Evolutionary conservation across 2,888 invertebrate species (phyloP), one percentile per base, ranked within the genome.

Genomic region (Drosophila emarginata): DNA sequence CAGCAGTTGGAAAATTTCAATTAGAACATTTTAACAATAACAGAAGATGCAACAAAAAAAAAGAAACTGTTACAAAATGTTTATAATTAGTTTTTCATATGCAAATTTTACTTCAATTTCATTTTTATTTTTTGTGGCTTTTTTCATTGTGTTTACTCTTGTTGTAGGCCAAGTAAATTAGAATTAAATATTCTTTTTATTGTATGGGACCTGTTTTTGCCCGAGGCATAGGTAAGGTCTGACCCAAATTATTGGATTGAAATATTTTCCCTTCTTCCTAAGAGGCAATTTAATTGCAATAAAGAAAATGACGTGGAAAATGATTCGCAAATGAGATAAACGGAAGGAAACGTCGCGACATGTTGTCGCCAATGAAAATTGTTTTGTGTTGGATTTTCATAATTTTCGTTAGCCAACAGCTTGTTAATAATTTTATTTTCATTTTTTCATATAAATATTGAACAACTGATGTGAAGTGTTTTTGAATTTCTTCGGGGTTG

Each of bases 11-110:
- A 61, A 77, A 80, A 81, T 87, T 88, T 84, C 79, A 87, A 88
- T 88, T 86, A 84, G 76, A 72, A 51, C 21, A 50, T 21, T 40
- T 40, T 26, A 18, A 21, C 28, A 50, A 15, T 12, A 11, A 32
- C 11, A 32, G 11, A 32, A 11, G 32, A 32, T 9, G 11, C 1
- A 59, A 18, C 65, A 37, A 53, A 52, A 59, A 18, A 67, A 37
- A 53, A 52, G 59, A 76, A 74, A 77, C 58, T 78, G 78, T 67
- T 82, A 71, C 80, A 74, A 79, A 88, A 77, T 84, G 68, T 68
- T 77, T 76, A 65, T 87, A 88, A 86, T 86, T 86, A 88, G 84
- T 74, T 87, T 81, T 75, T 66, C 62, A 57, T 78, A 88, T 88
- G 85, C 85, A 88, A 84, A 87, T 88, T 68, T 18, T 4, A 11